Evolutionary conservation across 2,888 invertebrate species (phyloP).

Genomic region (Oscheius myriophilus): DNA sequence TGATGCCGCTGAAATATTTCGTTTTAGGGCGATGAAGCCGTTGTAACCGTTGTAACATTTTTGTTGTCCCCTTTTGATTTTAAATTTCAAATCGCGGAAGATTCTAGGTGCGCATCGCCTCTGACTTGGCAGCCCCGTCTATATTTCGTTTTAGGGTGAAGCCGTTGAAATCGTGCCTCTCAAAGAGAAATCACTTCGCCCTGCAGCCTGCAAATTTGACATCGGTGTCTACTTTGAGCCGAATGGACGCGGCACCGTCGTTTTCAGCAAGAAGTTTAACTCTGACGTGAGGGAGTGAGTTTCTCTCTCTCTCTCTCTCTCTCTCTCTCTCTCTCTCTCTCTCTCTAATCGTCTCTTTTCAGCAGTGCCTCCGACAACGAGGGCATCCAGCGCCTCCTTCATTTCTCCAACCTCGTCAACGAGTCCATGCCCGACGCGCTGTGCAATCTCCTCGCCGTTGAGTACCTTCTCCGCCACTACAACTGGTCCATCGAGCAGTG

Average conservation of each 20-base stretch:
- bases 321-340: no score
- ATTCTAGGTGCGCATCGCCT: no score
- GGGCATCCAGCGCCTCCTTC: slow-evolving; percentile 35
- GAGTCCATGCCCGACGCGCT: slow-evolving; percentile 88
- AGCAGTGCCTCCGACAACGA: not conserved
- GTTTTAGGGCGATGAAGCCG: no score
- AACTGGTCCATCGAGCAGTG: slow-evolving; percentile 85
- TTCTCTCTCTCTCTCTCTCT: not conserved
- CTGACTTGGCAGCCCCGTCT: no score
- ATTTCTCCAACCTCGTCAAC: slow-evolving; percentile 60
- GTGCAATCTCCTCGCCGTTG: slow-evolving; percentile 92
- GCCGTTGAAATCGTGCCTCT: slow-evolving; percentile 92
- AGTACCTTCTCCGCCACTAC: slow-evolving; percentile 84
- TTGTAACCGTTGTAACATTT: no score
- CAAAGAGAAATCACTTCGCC: slow-evolving; percentile 95
- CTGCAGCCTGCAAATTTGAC: slow-evolving; percentile 87
- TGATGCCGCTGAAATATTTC: no score
- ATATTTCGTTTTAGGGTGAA: no score
- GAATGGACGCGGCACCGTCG: slow-evolving; percentile 94
- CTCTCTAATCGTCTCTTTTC: not conserved
- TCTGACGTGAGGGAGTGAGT: slow-evolving; percentile 38
- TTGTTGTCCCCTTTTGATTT: no score
- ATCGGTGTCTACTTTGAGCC: slow-evolving; percentile 98
- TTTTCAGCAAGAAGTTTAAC: slow-evolving; percentile 60
- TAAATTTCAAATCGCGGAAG: no score